These are phyloP conservation scores for Drosophila nigricruria DNA, from an alignment of 2,888 invertebrate species.

Conservation along the genomic window DNA sequence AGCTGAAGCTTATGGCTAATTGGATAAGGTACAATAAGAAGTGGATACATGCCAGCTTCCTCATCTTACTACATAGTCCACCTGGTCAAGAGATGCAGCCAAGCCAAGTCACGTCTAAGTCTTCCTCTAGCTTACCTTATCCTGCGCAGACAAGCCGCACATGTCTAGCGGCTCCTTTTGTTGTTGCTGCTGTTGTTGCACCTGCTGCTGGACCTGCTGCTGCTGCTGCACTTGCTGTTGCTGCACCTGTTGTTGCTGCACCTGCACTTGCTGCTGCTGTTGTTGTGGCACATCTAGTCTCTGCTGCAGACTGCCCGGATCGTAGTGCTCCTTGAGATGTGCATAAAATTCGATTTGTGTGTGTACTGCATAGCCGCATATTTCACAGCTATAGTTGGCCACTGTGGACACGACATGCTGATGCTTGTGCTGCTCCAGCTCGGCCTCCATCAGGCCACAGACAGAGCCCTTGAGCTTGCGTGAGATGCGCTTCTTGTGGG, in stretches of 20 bases:
- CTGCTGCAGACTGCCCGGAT: constrained; percentile 87
- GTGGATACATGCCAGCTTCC: not conserved
- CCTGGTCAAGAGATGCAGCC: not conserved
- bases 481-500: constrained; percentile 94
- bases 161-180: constrained; percentile 68
- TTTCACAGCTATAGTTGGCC: constrained; percentile 87
- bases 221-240: constrained; percentile 52
- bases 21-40: not conserved
- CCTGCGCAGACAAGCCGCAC: constrained; percentile 62
- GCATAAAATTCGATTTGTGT: constrained; percentile 94
- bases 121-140: constrained; percentile 53
- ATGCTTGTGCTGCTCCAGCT: constrained; percentile 49
- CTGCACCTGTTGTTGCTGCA: constrained; percentile 30
- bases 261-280: constrained; percentile 36
- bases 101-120: too few relatives aligned
- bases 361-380: constrained; percentile 91
- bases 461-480: constrained; percentile 88
- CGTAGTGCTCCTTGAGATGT: constrained; percentile 93
- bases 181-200: constrained; percentile 30
- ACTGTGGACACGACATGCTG: constrained; percentile 28
- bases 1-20: not conserved
- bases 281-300: constrained; percentile 46
- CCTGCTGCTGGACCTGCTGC: constrained; percentile 44
- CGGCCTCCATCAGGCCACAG: constrained; percentile 56
- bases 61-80: not conserved